Base-by-base conservation (phyloP, 2,888 invertebrate genomes). In the Drosophila falleni region DNA sequence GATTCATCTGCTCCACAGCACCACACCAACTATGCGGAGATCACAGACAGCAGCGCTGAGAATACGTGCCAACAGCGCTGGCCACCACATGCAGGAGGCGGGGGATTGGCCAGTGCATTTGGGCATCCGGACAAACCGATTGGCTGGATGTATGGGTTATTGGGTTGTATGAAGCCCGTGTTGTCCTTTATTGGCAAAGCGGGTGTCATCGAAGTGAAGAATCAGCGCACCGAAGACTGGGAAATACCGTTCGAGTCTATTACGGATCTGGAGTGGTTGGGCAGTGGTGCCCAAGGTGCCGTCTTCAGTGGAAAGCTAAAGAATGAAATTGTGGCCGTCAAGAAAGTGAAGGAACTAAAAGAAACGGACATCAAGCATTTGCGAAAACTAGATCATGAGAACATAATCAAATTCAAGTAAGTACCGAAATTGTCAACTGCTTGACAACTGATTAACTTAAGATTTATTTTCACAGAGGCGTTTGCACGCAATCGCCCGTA, bases 201-300 rank as follows among this genome's bases (percentile, higher is more conserved):
- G 13, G 94, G 95, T 1, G 94, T 94, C 11, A 94, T 95, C 83
- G 97, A 96, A 89, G 94, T 95, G 70, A 96, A 96, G 82, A 83
- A 87, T 78, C 92, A 89, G 55, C 90, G 91, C 74, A 83, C 93
- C 93, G 97, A 98, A 92, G 96, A 97, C 83, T 99, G 99, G 99
- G 98, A 98, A 93, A 97, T 99, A 72, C 96, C 97, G 1, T 98
- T 98, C 93, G 98, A 98, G 90, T 94, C 95, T 16, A 97, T 99
- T 74, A 96, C 93, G 3, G 97, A 98, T 85, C 93, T 99, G 61
- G 95, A 97, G 87, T 99, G 97, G 95, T 93, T 99, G 60, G 99
- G 98, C 0, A 97, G 97, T 67, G 99, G 99, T 0, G 98, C 98
- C 5, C 99, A 99, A 92, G 99, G 99, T 5, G 97, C 97, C 0